A percentile compares a stretch with the other conserved stretches of the same genome.
Conservation (phyloP, 2,113 vertebrate species). For the Syngnathoides biaculeatus region DNA sequence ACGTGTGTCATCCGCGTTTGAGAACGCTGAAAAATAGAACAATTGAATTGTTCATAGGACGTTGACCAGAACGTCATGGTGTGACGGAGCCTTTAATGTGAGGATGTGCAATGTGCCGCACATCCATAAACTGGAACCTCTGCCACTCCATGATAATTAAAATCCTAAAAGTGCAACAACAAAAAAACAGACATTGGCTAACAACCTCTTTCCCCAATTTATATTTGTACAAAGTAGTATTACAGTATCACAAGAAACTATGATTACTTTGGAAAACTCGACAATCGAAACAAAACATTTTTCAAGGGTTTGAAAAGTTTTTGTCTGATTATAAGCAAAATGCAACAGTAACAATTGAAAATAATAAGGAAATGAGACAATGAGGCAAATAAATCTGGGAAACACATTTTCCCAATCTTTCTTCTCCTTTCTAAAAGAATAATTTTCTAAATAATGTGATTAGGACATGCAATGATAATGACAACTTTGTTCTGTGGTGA, state of each 20-base stretch:
- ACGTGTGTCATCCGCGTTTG: no score
- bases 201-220: not conserved
- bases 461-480: conserved; percentile 54
- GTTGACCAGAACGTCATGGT: no score
- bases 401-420: conserved; percentile 40
- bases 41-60: no score
- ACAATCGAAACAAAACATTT: not conserved
- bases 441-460: conserved; percentile 50
- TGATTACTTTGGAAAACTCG: not conserved
- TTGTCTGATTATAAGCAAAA: not conserved
- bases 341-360: not conserved
- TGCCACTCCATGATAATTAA: conserved; percentile 78
- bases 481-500: conserved; percentile 43
- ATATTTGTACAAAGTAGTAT: not conserved
- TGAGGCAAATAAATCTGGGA: not conserved
- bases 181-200: conserved; percentile 53
- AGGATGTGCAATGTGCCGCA: conserved; percentile 17
- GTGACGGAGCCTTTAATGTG: no score
- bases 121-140: conserved; percentile 13
- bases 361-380: not conserved
- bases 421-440: conserved; percentile 40
- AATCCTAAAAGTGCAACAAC: conserved; percentile 77
- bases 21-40: no score
- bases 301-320: not conserved
- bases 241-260: not conserved